Evolutionary conservation across 2,888 invertebrate genomes (phyloP).

Genomic region (Incurvaria masculella): DNA sequence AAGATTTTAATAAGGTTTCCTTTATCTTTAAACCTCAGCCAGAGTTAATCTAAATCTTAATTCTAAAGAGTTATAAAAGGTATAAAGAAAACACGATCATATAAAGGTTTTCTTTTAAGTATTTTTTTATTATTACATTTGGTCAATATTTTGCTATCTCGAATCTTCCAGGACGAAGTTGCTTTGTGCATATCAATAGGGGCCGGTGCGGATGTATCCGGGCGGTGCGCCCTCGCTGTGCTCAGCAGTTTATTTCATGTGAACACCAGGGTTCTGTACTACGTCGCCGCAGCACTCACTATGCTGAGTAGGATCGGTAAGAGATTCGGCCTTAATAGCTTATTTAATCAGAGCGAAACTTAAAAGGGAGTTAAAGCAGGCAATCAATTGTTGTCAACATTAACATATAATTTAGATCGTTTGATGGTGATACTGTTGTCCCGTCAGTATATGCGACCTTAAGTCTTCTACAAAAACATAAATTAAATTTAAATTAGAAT

Average conservation of each 20-base stretch:
- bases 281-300: constrained; percentile 32
- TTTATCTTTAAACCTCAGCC: too few relatives aligned
- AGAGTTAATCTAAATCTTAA: too few relatives aligned
- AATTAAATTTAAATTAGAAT: too few relatives aligned
- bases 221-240: constrained; percentile 34
- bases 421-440: too few relatives aligned
- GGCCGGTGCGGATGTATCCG: constrained; percentile 40
- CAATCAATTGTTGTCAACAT: too few relatives aligned
- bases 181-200: constrained; percentile 42
- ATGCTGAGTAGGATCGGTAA: constrained; percentile 36
- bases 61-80: too few relatives aligned
- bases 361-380: too few relatives aligned
- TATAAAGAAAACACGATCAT: too few relatives aligned
- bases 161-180: constrained; percentile 31
- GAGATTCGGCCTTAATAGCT: constrained; percentile 9
- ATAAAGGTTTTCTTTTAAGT: neutral
- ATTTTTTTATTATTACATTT: neutral
- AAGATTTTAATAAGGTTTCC: neutral
- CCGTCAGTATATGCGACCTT: too few relatives aligned
- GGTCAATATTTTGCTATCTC: neutral
- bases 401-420: too few relatives aligned
- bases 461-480: too few relatives aligned
- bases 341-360: too few relatives aligned
- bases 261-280: constrained; percentile 38
- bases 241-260: constrained; percentile 30